Conservation (phyloP, 2,113 vertebrate species). For the Nipponia nippon region DNA sequence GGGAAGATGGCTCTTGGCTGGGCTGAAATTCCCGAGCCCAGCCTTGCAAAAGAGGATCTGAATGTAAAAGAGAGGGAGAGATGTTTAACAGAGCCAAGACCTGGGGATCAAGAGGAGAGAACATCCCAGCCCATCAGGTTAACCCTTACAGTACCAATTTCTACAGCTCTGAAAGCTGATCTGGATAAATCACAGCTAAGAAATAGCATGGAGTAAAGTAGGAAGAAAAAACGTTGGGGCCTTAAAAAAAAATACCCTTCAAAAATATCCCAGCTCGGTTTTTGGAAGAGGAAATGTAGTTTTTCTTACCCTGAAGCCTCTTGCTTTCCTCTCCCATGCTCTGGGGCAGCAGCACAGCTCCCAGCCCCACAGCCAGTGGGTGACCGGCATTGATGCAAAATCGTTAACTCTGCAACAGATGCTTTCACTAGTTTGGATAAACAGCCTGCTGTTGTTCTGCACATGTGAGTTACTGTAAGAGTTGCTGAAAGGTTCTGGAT, state of each 20-base stretch:
- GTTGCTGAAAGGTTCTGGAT: slow-evolving; percentile 33
- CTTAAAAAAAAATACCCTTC: neutral
- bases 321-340: neutral
- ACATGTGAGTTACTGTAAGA: slow-evolving; percentile 10
- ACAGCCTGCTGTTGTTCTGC: slow-evolving; percentile 45
- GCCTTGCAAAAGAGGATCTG: slow-evolving; percentile 61
- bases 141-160: neutral
- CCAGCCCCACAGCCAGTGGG: neutral
- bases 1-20: slow-evolving; percentile 20
- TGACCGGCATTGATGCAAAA: neutral
- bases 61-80: slow-evolving; percentile 19
- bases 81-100: slow-evolving; percentile 45
- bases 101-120: neutral
- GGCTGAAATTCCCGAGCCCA: neutral
- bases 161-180: neutral
- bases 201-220: fast-evolving
- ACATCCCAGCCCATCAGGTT: neutral
- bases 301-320: neutral
- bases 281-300: neutral
- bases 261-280: neutral
- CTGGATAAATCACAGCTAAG: neutral
- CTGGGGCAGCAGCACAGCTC: neutral
- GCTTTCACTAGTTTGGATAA: neutral
- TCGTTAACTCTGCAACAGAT: neutral
- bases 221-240: neutral